phyloP scores from a whole-genome alignment of 2,797 vertebrate genomes.

The Brachyalestes nurse region DNA sequence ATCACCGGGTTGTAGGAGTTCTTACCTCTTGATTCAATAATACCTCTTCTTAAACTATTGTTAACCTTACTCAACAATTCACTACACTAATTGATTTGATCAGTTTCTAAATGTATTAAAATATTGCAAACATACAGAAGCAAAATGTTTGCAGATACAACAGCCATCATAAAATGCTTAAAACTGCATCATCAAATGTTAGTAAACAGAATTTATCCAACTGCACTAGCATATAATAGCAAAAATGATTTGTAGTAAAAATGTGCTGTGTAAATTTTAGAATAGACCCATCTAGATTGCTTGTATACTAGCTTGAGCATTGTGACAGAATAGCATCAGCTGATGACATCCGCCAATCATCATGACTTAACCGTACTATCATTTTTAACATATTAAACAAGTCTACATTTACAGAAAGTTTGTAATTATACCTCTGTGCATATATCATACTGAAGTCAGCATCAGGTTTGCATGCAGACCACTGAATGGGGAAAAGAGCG shows the following conservation, averaged over 20 bases:
- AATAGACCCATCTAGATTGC: background rate
- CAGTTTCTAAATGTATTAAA: background rate
- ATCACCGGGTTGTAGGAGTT: background rate
- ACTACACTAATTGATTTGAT: background rate
- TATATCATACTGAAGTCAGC: conserved; percentile 4
- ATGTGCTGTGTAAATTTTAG: conserved; percentile 3
- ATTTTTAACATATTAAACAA: background rate
- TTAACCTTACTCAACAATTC: background rate
- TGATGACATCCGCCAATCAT: background rate
- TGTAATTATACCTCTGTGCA: conserved; percentile 27
- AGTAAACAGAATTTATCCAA: conserved; percentile 5
- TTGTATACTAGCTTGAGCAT: conserved; percentile 19
- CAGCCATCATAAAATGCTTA: background rate
- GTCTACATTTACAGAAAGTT: background rate
- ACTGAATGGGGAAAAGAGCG: conserved; percentile 20
- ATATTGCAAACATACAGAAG: background rate
- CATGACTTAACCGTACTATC: background rate
- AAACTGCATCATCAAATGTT: background rate
- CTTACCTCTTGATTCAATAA: conserved; percentile 24
- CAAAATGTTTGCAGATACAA: background rate
- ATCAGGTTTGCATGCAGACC: conserved; percentile 32
- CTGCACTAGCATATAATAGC: background rate
- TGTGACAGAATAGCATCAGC: background rate
- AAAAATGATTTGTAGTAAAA: background rate
- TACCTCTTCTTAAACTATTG: conserved; percentile 42